Evolutionary conservation across 2,113 vertebrate species (phyloP), one percentile per base, ranked within the genome.

Genomic region (Seriola aureovittata): DNA sequence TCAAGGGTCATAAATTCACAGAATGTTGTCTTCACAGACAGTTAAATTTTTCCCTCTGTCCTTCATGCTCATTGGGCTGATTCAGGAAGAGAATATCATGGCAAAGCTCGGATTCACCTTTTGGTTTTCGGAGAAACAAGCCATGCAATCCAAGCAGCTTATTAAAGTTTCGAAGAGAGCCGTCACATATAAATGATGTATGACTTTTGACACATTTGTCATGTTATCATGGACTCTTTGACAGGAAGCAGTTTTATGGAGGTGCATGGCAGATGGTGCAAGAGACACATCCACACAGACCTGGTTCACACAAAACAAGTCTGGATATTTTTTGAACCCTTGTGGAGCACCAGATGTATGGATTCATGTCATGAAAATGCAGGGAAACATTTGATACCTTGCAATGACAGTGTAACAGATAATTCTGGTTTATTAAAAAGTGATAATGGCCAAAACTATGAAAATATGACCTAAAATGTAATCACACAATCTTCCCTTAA

Each of bases 1-100:
- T 91, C 89, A 89, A 63, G 91, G 93, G 88, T 91, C 91, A 88
- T 92, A 86, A 93, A 92, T 75, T 87, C 81, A 38, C 82, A 70
- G 79, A 86, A 84, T 91, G 89, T 92, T 89, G 90, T 89, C 82
- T 87, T 92, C 86, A 81, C 86, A 87, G 82, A 82, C 81, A 52
- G 85, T 92, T 93, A 89, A 85, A 81, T 90, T 32, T 59, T 84
- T 75, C 81, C 73, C 9, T 8, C 13, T 62, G 90, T 89, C 86
- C 85, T 90, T 93, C 89, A 88, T 75, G 85, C 76, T 81, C 80
- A 21, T 67, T 78, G 77, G 75, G 36, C 80, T 59, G 67, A 75
- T 77, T 32, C 73, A 25, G 40, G 46, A 44, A 32, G 46, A 25
- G 82, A 78, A 60, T 9, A 55, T 8, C 13, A 57, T 17, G 46